Evolutionary conservation across 2,797 vertebrate genomes (phyloP).

Genomic region (Danio albolineatus): DNA sequence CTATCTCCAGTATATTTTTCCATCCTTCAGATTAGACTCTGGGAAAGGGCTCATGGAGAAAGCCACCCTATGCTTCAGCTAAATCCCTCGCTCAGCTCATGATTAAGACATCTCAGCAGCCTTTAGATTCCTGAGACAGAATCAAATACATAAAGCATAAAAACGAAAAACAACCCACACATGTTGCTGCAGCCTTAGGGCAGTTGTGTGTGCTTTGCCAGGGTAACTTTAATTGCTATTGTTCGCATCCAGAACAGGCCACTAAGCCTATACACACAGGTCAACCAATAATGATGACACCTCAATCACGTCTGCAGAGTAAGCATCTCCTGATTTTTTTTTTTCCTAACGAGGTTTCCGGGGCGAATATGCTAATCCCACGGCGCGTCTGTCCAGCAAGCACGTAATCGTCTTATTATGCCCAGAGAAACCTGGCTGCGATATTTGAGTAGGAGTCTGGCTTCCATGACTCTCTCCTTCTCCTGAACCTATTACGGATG

Average conservation of each 20-base stretch:
- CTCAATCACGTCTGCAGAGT: conserved; percentile 66
- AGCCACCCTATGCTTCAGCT: conserved; percentile 37
- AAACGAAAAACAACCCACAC: conserved; percentile 38
- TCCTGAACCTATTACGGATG: conserved; percentile 52
- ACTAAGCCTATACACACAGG: conserved; percentile 55
- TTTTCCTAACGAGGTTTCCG: conserved; percentile 78
- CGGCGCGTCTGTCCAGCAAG: conserved; percentile 75
- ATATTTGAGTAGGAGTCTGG: conserved; percentile 74
- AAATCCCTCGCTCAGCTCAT: conserved; percentile 42
- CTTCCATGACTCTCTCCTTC: conserved; percentile 66
- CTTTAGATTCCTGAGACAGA: background rate
- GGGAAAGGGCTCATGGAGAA: conserved; percentile 32
- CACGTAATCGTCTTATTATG: conserved; percentile 82
- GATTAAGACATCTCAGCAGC: conserved; percentile 45
- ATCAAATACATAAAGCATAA: conserved; percentile 38
- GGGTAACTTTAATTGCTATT: conserved; percentile 55
- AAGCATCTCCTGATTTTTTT: conserved; percentile 66
- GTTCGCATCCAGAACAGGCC: conserved; percentile 40
- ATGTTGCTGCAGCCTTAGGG: conserved; percentile 27
- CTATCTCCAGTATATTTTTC: conserved; percentile 33
- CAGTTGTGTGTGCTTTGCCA: conserved; percentile 20
- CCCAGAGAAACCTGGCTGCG: conserved; percentile 81
- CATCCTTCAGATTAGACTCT: conserved; percentile 42
- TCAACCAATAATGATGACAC: conserved; percentile 67
- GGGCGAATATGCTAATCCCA: conserved; percentile 84